A percentile compares a stretch with the other conserved stretches of the same genome.
These are phyloP conservation scores for Polyploca ridens DNA, from an alignment of 2,888 invertebrate species.

Conservation along the genomic window DNA sequence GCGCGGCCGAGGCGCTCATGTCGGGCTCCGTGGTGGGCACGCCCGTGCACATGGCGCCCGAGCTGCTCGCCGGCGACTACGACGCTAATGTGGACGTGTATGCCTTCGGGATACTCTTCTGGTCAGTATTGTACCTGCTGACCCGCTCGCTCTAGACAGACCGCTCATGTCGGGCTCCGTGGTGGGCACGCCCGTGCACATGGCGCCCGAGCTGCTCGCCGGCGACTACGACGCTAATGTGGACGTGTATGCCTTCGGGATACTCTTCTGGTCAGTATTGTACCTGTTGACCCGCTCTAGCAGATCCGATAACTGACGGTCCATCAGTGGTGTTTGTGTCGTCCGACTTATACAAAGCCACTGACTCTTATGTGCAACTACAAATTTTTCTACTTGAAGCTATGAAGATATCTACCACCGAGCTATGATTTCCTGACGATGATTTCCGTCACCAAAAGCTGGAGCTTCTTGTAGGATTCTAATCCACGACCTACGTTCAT, in stretches of 20 bases:
- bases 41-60: constrained; percentile 97
- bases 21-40: constrained; percentile 95
- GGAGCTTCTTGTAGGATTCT: too few species aligned
- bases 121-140: constrained; percentile 70
- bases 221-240: constrained; percentile 93
- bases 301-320: too few species aligned
- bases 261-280: constrained; percentile 89
- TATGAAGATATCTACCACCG: too few species aligned
- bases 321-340: too few species aligned
- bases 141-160: too few species aligned
- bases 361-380: too few species aligned
- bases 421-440: too few species aligned
- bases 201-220: constrained; percentile 94
- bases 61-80: constrained; percentile 91
- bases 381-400: too few species aligned
- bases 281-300: too few species aligned
- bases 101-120: constrained; percentile 95
- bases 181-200: constrained; percentile 95
- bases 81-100: constrained; percentile 94
- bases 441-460: too few species aligned
- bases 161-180: constrained; percentile 95
- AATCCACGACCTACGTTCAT: too few species aligned
- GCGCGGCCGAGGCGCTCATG: constrained; percentile 95
- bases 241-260: constrained; percentile 95
- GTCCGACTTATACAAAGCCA: too few species aligned